These are phyloP conservation scores for Perizoma flavofasciatum DNA, from an alignment of 2,888 invertebrate genomes.

Conservation along the genomic window DNA sequence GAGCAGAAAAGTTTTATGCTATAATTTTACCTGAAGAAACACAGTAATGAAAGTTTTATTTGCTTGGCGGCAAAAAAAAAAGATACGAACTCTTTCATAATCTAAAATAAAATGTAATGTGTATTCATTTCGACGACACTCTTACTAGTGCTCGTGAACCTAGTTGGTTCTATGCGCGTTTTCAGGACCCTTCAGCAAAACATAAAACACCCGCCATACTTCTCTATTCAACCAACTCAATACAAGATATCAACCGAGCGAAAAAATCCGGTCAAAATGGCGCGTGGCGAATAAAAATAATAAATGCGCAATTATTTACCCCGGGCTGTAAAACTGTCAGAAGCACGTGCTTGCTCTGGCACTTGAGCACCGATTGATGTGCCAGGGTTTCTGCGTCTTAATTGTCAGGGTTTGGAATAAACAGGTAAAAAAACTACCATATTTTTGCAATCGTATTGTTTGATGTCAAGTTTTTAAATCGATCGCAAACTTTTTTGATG, in stretches of 20 bases:
- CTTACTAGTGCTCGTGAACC: no score
- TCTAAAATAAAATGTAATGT: no score
- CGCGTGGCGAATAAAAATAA: conserved; percentile 77
- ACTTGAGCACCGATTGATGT: conserved; percentile 46
- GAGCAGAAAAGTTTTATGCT: no score
- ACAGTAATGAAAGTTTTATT: no score
- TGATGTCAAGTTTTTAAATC: no score
- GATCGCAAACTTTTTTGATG: no score
- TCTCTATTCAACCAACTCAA: conserved; percentile 23
- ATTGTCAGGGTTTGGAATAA: conserved; percentile 24
- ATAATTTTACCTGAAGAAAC: no score
- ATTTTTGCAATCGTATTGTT: no score
- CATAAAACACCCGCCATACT: conserved; percentile 12
- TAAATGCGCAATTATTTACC: conserved; percentile 80
- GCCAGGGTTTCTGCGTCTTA: conserved; percentile 20
- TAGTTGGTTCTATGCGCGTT: neutral
- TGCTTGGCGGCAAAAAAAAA: no score
- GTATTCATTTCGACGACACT: no score
- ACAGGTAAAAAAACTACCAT: neutral
- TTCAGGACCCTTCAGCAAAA: neutral
- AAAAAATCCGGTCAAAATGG: conserved; percentile 62
- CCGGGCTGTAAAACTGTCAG: conserved; percentile 78
- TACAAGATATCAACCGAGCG: conserved; percentile 65
- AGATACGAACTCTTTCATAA: no score
- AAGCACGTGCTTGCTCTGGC: conserved; percentile 63